Evolutionary conservation across 2,797 vertebrate species (phyloP).

Genomic region (Poecilia velifera): DNA sequence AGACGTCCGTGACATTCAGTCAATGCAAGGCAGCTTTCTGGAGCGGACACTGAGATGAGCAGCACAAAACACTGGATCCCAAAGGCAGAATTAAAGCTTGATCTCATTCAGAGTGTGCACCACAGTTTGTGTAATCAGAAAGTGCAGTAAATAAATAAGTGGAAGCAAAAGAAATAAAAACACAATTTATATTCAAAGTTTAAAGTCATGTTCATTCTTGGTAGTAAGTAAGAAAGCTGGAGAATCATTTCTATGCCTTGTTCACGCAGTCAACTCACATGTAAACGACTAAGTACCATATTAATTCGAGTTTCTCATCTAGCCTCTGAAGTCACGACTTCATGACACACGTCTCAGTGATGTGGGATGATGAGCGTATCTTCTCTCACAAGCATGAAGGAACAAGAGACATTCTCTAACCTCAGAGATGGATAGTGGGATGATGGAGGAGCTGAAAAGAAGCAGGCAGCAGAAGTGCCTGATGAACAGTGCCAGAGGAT

Average conservation of each 20-base stretch:
- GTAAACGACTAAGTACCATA: neutral
- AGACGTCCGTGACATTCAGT: conserved; percentile 57
- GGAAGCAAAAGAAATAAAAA: neutral
- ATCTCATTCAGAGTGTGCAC: conserved; percentile 57
- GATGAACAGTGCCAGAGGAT: neutral
- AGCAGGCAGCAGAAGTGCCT: neutral
- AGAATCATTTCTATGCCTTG: neutral
- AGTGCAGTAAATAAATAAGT: conserved; percentile 13
- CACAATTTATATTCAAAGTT: conserved; percentile 40
- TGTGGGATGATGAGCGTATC: neutral
- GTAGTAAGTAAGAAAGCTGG: neutral
- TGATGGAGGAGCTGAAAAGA: neutral
- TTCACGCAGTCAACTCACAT: neutral
- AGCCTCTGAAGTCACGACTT: neutral
- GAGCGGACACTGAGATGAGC: conserved; percentile 46
- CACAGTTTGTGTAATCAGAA: conserved; percentile 51
- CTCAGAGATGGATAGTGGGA: neutral
- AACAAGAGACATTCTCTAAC: neutral
- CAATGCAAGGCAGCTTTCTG: conserved; percentile 38
- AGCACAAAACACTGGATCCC: conserved; percentile 79
- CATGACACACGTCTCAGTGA: neutral
- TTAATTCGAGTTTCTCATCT: neutral
- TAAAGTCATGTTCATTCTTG: neutral
- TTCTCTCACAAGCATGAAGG: neutral
- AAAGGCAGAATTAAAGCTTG: conserved; percentile 66